Evolutionary conservation across 92 coral and sea anemone genomes (phyloP).

Genomic region (Parazoanthus atlanticus): DNA sequence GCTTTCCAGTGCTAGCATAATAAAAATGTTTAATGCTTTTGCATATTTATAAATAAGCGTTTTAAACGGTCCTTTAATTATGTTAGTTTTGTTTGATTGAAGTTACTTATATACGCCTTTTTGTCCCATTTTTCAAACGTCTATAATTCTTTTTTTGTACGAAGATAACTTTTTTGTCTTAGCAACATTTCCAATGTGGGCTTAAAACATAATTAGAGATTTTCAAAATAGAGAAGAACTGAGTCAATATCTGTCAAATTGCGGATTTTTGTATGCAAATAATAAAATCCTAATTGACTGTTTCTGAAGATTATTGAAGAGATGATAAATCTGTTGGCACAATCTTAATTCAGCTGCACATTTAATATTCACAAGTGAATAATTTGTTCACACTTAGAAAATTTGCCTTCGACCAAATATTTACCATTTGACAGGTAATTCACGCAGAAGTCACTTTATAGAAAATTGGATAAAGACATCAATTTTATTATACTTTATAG

Average conservation of each 20-base stretch:
- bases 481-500: neutral
- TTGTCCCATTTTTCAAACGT: neutral
- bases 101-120: neutral
- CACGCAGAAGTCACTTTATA: neutral
- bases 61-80: no score
- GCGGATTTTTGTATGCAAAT: slow-evolving; percentile 7
- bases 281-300: slow-evolving; percentile 15
- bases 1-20: no score
- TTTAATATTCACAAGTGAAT: neutral
- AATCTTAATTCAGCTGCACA: slow-evolving; percentile 17
- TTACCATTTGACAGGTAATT: neutral
- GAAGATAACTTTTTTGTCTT: neutral
- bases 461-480: neutral
- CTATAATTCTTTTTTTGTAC: neutral
- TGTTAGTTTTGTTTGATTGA: no score
- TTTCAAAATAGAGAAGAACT: neutral
- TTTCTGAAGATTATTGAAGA: slow-evolving; percentile 7
- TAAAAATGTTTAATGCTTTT: no score
- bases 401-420: neutral
- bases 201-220: neutral
- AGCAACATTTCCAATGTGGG: neutral
- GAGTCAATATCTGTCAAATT: slow-evolving; percentile 28
- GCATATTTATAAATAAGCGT: no score
- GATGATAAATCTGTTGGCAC: neutral
- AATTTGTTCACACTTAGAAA: neutral